Evolutionary conservation across 2,113 vertebrate genomes (phyloP), one percentile per base, ranked within the genome.

Genomic region (Mohoua ochrocephala): DNA sequence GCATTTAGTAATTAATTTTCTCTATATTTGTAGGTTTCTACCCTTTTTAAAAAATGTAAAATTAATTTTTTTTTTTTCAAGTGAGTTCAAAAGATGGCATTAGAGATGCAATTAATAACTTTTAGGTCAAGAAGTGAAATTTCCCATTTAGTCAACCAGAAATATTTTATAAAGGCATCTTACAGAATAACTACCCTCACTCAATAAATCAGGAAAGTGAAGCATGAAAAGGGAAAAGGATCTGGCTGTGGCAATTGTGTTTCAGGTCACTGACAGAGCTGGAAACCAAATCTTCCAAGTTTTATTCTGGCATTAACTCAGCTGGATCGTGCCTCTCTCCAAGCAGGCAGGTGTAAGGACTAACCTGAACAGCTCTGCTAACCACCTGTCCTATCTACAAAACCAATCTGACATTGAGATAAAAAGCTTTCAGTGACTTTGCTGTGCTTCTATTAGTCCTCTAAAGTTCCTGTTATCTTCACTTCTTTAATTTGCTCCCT

Each of bases 391-490:
- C 42, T 69, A 26, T 18, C 28, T 61, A 37, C 20, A 79, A 83
- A 78, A 57, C 26, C 31, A 45, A 2, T 35, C 13, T 76, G 42
- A 53, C 33, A 41, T 2, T 0, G 1, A 78, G 45, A 52, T 20
- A 35, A 33, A 92, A 85, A 50, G 9, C 4, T 83, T 71, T 85
- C 16, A 31, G 39, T 52, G 47, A 20, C 35, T 85, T 64, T 90
- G 4, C 4, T 80, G 41, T 83, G 26, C 12, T 85, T 60, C 37
- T 75, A 1, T 35, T 50, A 39, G 35, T 60, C 8, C 10, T 57
- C 33, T 49, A 27, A 2, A 1, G 5, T 50, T 68, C 7, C 31
- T 16, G 35, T 63, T 35, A 67, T 8, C 12, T 63, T 17, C 0
- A 2, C 59, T 45, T 86, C 42, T 59, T 65, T 42, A 37, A 35